A percentile compares a stretch with the other conserved stretches of the same genome.
These are phyloP conservation scores for Drosophila cracens DNA, from an alignment of 2,888 invertebrate genomes.

Conservation along the genomic window DNA sequence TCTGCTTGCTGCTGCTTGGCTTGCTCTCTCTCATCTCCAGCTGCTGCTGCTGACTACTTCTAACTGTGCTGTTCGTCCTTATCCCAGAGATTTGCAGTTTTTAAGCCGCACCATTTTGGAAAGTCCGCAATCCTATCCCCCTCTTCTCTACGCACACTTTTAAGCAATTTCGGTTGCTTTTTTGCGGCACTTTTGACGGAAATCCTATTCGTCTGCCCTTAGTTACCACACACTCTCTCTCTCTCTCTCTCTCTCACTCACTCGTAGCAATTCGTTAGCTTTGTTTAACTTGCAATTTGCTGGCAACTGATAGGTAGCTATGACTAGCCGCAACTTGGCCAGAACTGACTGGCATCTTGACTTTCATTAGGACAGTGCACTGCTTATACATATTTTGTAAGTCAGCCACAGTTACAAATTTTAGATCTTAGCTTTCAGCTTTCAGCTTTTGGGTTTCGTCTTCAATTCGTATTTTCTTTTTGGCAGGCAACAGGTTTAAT, in stretches of 20 bases:
- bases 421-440: constrained; percentile 8
- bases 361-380: constrained; percentile 66
- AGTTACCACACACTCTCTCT: background rate
- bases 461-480: constrained; percentile 45
- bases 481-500: constrained; percentile 73
- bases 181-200: constrained; percentile 76
- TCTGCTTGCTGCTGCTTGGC: constrained; percentile 5
- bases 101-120: constrained; percentile 46
- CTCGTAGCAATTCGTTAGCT: constrained; percentile 67
- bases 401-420: constrained; percentile 20
- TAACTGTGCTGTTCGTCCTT: constrained; percentile 24
- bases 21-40: constrained; percentile 2
- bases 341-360: constrained; percentile 60
- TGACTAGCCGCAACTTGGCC: constrained; percentile 59
- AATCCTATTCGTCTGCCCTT: constrained; percentile 59
- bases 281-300: constrained; percentile 78
- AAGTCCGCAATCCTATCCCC: constrained; percentile 4
- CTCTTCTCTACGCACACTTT: constrained; percentile 33
- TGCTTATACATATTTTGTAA: constrained; percentile 42
- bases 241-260: background rate
- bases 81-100: constrained; percentile 62
- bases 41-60: constrained; percentile 24
- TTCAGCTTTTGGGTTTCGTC: constrained; percentile 17
- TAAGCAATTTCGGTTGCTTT: constrained; percentile 55
- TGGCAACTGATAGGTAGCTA: constrained; percentile 73